Evolutionary conservation across 2,797 vertebrate species (phyloP), one percentile per base, ranked within the genome.

Genomic region (Mastacembelus armatus): DNA sequence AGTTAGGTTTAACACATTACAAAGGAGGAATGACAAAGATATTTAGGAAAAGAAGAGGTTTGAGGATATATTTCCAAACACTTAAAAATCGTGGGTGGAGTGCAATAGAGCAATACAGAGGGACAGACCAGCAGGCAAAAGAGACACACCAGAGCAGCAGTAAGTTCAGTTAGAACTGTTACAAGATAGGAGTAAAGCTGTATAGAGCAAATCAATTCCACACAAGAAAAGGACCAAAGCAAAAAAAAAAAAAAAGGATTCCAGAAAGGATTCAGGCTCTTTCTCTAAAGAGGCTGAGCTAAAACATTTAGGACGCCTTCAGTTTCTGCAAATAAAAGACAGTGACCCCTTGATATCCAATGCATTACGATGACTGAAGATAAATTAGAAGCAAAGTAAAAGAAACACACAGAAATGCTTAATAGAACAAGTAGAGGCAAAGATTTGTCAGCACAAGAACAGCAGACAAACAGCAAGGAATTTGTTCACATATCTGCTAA

Each of bases 1-100:
- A 2, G 72, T 59, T 47, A 55, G 42, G 12, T 66, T 51, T 55
- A 56, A 58, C 60, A 54, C 1, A 15, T 56, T 52, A 84, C 68
- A 66, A 45, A 67, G 71, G 44, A n/a, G 51, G 44, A 33, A 42
- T 43, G 32, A 61, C 47, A 60, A 32, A 71, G 45, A 57, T 33
- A 71, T 15, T 49, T 49, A 30, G 52, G 24, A 21, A 8, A 69
- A 55, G 57, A 30, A 38, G 10, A 40, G 33, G 16, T 47, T 29
- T 12, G 43, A 80, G 36, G 62, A 67, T 68, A 66, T 81, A 49
- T 95, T 95, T 96, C 93, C 93, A 94, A 93, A 95, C 55, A 54
- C 8, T 45, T 36, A 33, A 39, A 60, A 65, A 63, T 58, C 3
- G 19, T 61, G 45, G 43, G 62, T 24, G 43, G 50, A 70, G 38